These are phyloP conservation scores for Eulemur coronatus DNA, from an alignment of 2,797 vertebrate genomes.

Conservation along the genomic window DNA sequence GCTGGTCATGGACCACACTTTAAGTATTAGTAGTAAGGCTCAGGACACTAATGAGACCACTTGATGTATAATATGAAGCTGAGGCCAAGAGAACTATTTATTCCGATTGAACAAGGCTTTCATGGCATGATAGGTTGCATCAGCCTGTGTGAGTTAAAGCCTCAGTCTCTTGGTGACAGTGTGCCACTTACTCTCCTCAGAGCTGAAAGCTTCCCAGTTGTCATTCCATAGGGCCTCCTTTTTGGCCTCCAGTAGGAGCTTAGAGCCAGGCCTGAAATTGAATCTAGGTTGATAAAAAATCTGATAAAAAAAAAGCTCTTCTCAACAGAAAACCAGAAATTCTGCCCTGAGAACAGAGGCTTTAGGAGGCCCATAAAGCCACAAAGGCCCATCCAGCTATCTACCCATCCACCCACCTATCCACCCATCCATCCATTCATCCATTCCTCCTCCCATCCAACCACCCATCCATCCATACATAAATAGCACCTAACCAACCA, in stretches of 20 bases:
- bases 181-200: neutral
- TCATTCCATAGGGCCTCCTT: neutral
- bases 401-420: neutral
- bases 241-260: neutral
- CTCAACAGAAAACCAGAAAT: neutral
- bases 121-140: neutral
- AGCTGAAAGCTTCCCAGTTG: neutral
- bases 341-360: neutral
- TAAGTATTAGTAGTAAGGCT: neutral
- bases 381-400: neutral
- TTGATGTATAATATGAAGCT: neutral
- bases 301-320: neutral
- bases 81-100: neutral
- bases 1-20: neutral
- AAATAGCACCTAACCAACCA: too few relatives aligned
- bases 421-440: too few relatives aligned
- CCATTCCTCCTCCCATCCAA: neutral
- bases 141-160: neutral
- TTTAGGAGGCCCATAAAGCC: neutral
- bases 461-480: neutral
- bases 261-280: neutral
- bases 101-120: neutral
- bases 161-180: neutral
- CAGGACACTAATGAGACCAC: neutral
- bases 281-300: neutral